Conservation (phyloP, 2,888 invertebrate species). For the Chorisops tibialis region DNA sequence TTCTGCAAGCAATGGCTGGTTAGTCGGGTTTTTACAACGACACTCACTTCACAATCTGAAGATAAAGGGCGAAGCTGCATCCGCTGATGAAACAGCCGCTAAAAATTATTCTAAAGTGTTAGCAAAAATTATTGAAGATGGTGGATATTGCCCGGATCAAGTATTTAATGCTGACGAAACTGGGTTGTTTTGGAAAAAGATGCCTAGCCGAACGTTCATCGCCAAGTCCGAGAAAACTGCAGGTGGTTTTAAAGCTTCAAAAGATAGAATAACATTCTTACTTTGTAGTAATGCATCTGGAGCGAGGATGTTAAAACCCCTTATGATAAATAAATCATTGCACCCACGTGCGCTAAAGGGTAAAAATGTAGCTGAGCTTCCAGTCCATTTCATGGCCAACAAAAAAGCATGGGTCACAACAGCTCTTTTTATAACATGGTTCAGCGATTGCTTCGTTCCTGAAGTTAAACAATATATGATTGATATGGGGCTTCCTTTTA, state of each 20-base stretch:
- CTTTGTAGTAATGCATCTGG: conserved; percentile 40
- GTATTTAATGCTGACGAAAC: conserved; percentile 41
- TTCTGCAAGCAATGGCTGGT: conserved; percentile 36
- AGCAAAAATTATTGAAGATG: conserved; percentile 36
- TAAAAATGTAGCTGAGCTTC: too few species aligned
- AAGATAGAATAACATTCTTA: conserved; percentile 40
- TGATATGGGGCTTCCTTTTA: conserved; percentile 31
- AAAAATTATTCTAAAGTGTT: conserved; percentile 32
- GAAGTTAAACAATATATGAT: conserved; percentile 33
- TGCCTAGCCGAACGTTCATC: conserved; percentile 42
- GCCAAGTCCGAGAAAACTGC: conserved; percentile 40
- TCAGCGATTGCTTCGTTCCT: conserved; percentile 34
- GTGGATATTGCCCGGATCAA: conserved; percentile 37
- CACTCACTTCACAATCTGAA: conserved; percentile 37
- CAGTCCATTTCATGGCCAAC: too few species aligned
- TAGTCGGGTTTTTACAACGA: conserved; percentile 34
- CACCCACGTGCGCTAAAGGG: conserved; percentile 39
- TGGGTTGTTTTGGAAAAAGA: conserved; percentile 40
- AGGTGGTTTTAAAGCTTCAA: conserved; percentile 37
- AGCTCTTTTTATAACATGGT: conserved; percentile 35
- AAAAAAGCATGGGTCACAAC: conserved; percentile 38
- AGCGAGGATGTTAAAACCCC: conserved; percentile 38
- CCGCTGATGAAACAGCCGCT: conserved; percentile 30
- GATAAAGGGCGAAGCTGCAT: conserved; percentile 36
- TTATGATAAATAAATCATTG: conserved; percentile 37